A percentile compares a stretch with the other conserved stretches of the same genome.
phyloP scores from a whole-genome alignment of 2,888 invertebrate genomes.

The Eurois occulta region DNA sequence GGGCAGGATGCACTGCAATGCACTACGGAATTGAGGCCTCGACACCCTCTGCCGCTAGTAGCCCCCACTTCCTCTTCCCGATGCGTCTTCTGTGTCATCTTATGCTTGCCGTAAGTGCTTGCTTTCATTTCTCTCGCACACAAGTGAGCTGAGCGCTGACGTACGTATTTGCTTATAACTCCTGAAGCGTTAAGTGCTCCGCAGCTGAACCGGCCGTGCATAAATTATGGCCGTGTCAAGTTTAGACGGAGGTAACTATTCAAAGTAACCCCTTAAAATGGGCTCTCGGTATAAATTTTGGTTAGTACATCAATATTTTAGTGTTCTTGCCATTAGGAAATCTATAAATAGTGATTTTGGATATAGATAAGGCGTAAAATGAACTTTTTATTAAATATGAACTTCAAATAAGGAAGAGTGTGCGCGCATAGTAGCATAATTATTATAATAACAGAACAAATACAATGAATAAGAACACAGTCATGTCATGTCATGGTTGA shows the following conservation, averaged over 20 bases:
- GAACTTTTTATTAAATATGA: background rate
- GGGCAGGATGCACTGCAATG: conserved; percentile 96
- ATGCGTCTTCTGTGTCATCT: conserved; percentile 65
- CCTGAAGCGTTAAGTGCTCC: conserved; percentile 55
- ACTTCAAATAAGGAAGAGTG: background rate
- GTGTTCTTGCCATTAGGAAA: conserved; percentile 29
- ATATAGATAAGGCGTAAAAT: background rate
- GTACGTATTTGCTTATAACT: conserved; percentile 58
- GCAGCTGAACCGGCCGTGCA: conserved; percentile 53
- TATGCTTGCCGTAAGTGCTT: conserved; percentile 60
- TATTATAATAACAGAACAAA: background rate
- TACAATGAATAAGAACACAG: background rate
- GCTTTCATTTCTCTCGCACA: conserved; percentile 55
- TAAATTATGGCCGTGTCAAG: conserved; percentile 57
- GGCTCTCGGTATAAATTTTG: conserved; percentile 37
- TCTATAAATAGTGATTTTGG: conserved; percentile 1
- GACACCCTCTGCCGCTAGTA: conserved; percentile 84
- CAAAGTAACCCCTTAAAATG: conserved; percentile 47
- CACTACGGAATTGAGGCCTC: conserved; percentile 98
- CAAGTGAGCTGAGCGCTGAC: conserved; percentile 28
- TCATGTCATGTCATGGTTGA: background rate
- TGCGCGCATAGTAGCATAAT: background rate
- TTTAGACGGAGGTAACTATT: conserved; percentile 54
- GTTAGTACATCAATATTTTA: conserved; percentile 51
- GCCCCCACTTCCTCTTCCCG: conserved; percentile 60